Conservation (phyloP, 1,140 invertebrate species). For the Chlorops oryzae region DNA sequence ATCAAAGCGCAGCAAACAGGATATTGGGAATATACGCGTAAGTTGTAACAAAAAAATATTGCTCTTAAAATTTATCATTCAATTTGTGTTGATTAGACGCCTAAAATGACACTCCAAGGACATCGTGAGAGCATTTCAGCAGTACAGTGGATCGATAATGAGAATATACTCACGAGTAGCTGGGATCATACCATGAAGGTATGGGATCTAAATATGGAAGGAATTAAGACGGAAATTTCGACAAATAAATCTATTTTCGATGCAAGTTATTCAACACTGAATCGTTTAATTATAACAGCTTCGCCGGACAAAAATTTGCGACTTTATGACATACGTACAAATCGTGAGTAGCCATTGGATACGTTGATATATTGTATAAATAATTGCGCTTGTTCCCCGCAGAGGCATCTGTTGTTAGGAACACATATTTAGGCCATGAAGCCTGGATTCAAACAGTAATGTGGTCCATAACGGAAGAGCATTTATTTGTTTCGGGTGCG, state of each 20-base stretch:
- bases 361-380: not conserved
- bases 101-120: conserved; percentile 81
- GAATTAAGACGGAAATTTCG: conserved; percentile 71
- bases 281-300: conserved; percentile 69
- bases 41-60: conserved; percentile 13
- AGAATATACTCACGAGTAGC: conserved; percentile 71
- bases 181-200: conserved; percentile 95
- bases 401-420: conserved; percentile 84
- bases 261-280: conserved; percentile 73
- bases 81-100: conserved; percentile 59
- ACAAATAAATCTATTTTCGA: conserved; percentile 91
- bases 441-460: conserved; percentile 85
- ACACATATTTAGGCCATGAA: conserved; percentile 81
- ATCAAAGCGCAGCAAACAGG: conserved; percentile 42
- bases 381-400: conserved; percentile 14
- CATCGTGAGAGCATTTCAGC: conserved; percentile 87
- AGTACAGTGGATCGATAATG: conserved; percentile 72
- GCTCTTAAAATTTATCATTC: not conserved
- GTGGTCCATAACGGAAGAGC: conserved; percentile 81
- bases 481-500: conserved; percentile 87
- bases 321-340: conserved; percentile 84
- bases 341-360: conserved; percentile 54
- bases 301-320: conserved; percentile 86
- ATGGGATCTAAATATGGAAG: conserved; percentile 87
- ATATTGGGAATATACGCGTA: conserved; percentile 52